These are phyloP conservation scores for Thamnophis sirtalis DNA, from an alignment of 2,113 vertebrate species.

Conservation along the genomic window DNA sequence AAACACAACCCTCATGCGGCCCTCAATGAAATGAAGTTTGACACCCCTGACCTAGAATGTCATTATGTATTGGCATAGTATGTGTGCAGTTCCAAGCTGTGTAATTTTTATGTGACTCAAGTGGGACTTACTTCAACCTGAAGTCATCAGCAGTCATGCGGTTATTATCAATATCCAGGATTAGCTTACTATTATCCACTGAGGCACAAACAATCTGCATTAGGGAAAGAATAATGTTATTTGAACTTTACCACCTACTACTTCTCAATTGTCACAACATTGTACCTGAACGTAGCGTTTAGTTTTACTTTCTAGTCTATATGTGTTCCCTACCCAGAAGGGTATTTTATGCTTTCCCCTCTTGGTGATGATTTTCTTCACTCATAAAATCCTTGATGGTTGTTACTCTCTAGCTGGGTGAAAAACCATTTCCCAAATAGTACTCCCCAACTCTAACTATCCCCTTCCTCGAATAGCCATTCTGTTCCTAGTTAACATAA, in stretches of 20 bases:
- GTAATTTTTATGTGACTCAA: not conserved
- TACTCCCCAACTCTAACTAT: not conserved
- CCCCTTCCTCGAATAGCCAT: not conserved
- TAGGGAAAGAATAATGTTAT: not conserved
- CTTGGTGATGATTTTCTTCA: not conserved
- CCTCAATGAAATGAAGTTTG: too few species aligned
- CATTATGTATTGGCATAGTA: not conserved
- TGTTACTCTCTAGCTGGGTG: not conserved
- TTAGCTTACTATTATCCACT: constrained; percentile 61
- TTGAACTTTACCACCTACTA: not conserved
- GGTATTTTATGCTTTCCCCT: not conserved
- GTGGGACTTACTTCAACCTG: constrained; percentile 75
- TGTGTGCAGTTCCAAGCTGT: not conserved
- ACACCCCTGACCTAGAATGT: not conserved
- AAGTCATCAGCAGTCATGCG: constrained; percentile 75
- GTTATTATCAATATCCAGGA: constrained; percentile 73
- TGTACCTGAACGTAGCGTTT: not conserved
- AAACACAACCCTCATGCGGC: too few species aligned
- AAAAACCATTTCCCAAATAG: not conserved
- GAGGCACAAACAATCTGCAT: constrained; percentile 65
- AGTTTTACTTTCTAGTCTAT: not conserved
- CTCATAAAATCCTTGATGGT: not conserved
- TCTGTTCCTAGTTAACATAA: not conserved
- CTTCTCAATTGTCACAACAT: not conserved
- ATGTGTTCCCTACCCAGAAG: not conserved